Conservation (phyloP, 1,140 invertebrate species). For the Sitodiplosis mosellana region DNA sequence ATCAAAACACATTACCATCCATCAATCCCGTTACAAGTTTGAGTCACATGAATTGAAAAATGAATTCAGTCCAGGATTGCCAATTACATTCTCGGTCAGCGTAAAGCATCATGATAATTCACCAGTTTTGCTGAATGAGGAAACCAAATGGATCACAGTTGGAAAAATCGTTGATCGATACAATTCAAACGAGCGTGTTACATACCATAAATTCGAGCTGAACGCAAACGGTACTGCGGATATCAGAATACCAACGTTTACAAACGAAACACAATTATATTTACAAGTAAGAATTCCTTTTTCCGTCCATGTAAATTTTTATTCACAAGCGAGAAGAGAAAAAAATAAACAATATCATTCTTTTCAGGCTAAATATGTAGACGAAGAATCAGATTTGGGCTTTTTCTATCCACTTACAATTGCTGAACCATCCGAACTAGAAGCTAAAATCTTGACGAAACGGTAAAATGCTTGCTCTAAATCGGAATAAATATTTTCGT, state of each 20-base stretch:
- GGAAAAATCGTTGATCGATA: neutral
- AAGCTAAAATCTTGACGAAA: neutral
- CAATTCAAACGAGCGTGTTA: neutral
- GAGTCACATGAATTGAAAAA: slow-evolving; percentile 63
- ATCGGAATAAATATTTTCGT: neutral
- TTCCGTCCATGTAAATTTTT: too few species aligned
- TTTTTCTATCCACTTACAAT: neutral
- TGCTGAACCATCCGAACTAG: neutral
- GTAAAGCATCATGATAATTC: neutral
- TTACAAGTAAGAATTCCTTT: neutral
- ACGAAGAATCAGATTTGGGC: neutral
- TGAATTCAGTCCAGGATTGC: slow-evolving; percentile 72
- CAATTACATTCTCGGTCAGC: slow-evolving; percentile 58
- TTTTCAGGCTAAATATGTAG: neutral
- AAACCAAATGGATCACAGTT: neutral
- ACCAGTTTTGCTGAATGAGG: neutral
- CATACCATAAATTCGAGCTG: neutral
- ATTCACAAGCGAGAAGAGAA: too few species aligned
- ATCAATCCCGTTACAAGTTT: slow-evolving; percentile 66
- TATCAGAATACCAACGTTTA: neutral
- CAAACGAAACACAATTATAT: neutral
- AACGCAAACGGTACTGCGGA: neutral
- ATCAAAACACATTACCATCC: slow-evolving; percentile 47
- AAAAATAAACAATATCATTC: too few species aligned
- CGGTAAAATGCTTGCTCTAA: neutral